Evolutionary conservation across 2,113 vertebrate species (phyloP), one percentile per base, ranked within the genome.

Genomic region (Percina caprodes): DNA sequence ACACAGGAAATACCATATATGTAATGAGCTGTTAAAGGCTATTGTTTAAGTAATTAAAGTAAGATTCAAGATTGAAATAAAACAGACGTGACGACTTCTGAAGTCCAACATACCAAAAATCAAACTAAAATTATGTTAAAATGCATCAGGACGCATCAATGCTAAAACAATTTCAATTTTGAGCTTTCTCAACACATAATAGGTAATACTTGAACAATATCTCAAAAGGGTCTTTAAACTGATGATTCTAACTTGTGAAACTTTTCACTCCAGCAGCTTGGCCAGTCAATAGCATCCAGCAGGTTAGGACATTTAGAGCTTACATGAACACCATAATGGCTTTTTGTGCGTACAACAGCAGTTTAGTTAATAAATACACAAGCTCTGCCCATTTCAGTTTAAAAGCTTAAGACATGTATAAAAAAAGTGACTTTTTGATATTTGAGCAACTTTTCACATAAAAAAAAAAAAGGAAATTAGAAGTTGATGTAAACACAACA

Each of bases 301-400:
- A 73, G 46, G 30, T 69, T 46, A 30, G 24, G 48, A 84, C 10
- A 67, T 19, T 42, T 4, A 18, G 18, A 55, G 16, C 18, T 21
- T 19, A 56, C 13, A 23, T 61, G 23, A 84, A 72, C n/a, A 72
- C 48, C 54, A 33, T 58, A 48, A 80, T 21, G 46, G 63, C 35
- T 30, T 63, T 79, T 84, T 90, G 86, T 89, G 84, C 60, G 15
- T 75, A 59, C 1, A 39, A 63, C 45, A 85, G 77, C 55, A 68
- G 18, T 66, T 78, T 26, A 23, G 62, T 67, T 77, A 71, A 56
- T 55, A 77, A 76, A 79, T 69, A 85, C 48, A 59, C 66, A 60
- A 48, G 46, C 33, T 30, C 4, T 42, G 10, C 26, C 39, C n/a
- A 46, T 63, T 69, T 52, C 19, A 30, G 2, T 52, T 79, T 39